Percentiles rank a stretch among this genome's conserved stretches.
These are phyloP conservation scores for Halcyon smyrnensis DNA, from an alignment of 2,797 vertebrate species.

Conservation along the genomic window DNA sequence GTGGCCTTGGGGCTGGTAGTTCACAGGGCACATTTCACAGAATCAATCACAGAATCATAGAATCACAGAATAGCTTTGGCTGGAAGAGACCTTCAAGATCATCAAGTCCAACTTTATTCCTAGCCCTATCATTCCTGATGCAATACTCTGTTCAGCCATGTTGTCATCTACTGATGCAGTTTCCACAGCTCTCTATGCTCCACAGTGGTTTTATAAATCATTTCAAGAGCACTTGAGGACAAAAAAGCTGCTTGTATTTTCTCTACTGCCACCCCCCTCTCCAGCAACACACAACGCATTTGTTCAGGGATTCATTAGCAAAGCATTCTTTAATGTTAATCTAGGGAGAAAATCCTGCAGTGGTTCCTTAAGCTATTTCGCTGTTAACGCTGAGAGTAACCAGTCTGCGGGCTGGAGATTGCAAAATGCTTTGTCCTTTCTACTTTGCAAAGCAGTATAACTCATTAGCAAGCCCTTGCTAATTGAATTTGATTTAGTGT, in stretches of 20 bases:
- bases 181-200: background rate
- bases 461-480: constrained; percentile 79
- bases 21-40: background rate
- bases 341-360: constrained; percentile 66
- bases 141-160: background rate
- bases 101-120: too few relatives aligned
- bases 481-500: constrained; percentile 85
- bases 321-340: constrained; percentile 69
- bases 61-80: too few relatives aligned
- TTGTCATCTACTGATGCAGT: background rate
- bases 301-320: constrained; percentile 73
- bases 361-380: constrained; percentile 49
- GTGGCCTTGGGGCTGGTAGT: background rate
- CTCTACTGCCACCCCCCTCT: background rate
- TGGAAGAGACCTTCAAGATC: too few relatives aligned
- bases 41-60: too few relatives aligned
- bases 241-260: constrained; percentile 57
- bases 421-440: constrained; percentile 72
- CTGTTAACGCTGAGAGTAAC: constrained; percentile 51
- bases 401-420: constrained; percentile 45
- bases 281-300: constrained; percentile 41
- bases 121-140: background rate
- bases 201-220: constrained; percentile 38
- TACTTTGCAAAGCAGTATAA: constrained; percentile 68
- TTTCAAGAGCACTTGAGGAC: constrained; percentile 75